A percentile compares a stretch with the other conserved stretches of the same genome.
These are phyloP conservation scores for Rapana venosa DNA, from an alignment of 2,888 invertebrate species.

Conservation along the genomic window DNA sequence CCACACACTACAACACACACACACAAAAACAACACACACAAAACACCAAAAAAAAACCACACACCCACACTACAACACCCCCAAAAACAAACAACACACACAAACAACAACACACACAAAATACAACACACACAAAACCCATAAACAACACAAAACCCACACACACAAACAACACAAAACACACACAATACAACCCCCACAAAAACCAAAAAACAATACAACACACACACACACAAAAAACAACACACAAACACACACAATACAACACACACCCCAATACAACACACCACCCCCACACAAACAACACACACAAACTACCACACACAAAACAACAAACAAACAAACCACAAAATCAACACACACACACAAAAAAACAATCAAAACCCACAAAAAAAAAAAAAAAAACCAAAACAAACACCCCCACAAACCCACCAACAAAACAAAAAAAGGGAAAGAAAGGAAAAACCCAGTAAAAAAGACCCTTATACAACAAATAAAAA, in stretches of 20 bases:
- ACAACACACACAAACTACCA: slow-evolving; percentile 6
- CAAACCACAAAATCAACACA: too few species aligned
- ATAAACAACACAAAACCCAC: neutral
- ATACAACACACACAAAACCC: neutral
- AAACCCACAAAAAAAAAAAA: too few species aligned
- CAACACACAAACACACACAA: neutral
- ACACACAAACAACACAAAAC: neutral
- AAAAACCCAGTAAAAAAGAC: too few species aligned
- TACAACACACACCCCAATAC: neutral
- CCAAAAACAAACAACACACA: neutral
- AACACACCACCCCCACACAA: neutral
- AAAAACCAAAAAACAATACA: neutral
- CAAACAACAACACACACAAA: neutral
- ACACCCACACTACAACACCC: neutral
- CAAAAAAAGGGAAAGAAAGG: too few species aligned
- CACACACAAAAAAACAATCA: too few species aligned
- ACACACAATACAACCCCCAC: slow-evolving; percentile 10
- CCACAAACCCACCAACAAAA: neutral
- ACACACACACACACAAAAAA: neutral
- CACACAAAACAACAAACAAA: neutral
- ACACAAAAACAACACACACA: too few species aligned
- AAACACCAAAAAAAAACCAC: too few species aligned
- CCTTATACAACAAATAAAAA: too few species aligned
- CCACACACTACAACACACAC: too few species aligned
- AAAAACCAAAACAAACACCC: too few species aligned